Conservation (phyloP, 2,113 vertebrate species). For the Dicrurus megarhynchus region DNA sequence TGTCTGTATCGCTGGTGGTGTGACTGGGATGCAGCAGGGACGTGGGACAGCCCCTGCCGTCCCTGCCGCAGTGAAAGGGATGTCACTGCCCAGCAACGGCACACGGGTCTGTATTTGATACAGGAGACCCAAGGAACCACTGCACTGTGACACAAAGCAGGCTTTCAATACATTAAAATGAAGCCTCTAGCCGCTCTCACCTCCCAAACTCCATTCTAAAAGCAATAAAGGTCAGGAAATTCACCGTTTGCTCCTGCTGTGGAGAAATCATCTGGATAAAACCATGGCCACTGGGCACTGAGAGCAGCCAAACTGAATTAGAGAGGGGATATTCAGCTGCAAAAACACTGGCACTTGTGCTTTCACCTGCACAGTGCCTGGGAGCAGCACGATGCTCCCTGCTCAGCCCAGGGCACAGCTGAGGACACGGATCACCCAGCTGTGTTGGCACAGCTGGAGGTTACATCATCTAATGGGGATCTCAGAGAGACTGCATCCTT, state of each 20-base stretch:
- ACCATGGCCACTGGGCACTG: not conserved
- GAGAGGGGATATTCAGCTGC: not conserved
- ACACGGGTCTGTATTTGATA: not conserved
- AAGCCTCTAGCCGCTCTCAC: not conserved
- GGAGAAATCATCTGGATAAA: not conserved
- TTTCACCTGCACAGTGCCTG: not conserved
- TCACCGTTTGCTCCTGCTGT: not conserved
- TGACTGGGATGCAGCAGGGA: rapidly evolving
- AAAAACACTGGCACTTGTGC: not conserved
- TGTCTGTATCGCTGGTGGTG: rapidly evolving
- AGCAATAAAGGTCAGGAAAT: not conserved
- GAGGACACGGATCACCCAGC: not conserved
- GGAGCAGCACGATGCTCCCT: not conserved
- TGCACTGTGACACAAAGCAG: not conserved
- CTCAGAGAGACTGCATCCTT: not conserved
- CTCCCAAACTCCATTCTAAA: not conserved
- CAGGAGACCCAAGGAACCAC: not conserved
- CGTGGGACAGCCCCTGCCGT: rapidly evolving
- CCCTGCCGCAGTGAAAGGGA: not conserved
- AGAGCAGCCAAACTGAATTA: not conserved
- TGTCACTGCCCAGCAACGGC: not conserved
- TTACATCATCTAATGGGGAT: too few relatives aligned
- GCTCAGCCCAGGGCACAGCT: not conserved
- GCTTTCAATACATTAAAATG: not conserved
- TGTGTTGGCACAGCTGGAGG: not conserved